Conservation (phyloP, 1,140 invertebrate genomes). For the Acyrthosiphon pisum region DNA sequence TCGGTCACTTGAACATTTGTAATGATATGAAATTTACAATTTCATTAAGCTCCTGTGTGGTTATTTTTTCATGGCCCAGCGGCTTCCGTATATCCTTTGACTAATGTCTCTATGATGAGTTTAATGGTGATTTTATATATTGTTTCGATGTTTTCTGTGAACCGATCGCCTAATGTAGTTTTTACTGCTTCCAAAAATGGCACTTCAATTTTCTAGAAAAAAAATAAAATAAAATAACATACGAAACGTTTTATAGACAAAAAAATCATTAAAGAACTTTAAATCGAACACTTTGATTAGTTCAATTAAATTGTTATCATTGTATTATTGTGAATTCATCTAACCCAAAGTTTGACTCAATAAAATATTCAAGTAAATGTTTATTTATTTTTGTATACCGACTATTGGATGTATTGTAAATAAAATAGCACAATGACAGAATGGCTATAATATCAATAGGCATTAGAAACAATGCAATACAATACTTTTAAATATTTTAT, state of each 20-base stretch:
- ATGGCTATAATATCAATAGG: neutral
- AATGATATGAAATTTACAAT: slow-evolving; percentile 47
- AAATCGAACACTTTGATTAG: too few relatives aligned
- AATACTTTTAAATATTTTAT: neutral
- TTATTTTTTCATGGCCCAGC: slow-evolving; percentile 55
- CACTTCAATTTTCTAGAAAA: slow-evolving; percentile 85
- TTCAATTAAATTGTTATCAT: too few relatives aligned
- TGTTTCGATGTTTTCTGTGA: slow-evolving; percentile 88
- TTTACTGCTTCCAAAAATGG: slow-evolving; percentile 88
- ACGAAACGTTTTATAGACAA: too few relatives aligned
- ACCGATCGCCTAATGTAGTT: slow-evolving; percentile 83
- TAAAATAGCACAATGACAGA: neutral
- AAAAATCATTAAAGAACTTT: too few relatives aligned
- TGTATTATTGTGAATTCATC: too few relatives aligned
- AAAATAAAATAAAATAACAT: slow-evolving; percentile 60
- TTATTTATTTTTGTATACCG: neutral
- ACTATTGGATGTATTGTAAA: neutral
- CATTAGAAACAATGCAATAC: neutral
- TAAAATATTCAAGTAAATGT: neutral
- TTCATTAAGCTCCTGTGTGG: neutral
- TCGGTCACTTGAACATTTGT: neutral
- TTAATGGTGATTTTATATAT: slow-evolving; percentile 92
- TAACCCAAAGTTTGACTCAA: neutral
- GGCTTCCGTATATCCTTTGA: slow-evolving; percentile 78
- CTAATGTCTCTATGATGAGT: slow-evolving; percentile 85